Percentiles rank a stretch among this genome's conserved stretches.
Evolutionary conservation across 2,797 vertebrate genomes (phyloP).

Genomic region (Masticophis lateralis): DNA sequence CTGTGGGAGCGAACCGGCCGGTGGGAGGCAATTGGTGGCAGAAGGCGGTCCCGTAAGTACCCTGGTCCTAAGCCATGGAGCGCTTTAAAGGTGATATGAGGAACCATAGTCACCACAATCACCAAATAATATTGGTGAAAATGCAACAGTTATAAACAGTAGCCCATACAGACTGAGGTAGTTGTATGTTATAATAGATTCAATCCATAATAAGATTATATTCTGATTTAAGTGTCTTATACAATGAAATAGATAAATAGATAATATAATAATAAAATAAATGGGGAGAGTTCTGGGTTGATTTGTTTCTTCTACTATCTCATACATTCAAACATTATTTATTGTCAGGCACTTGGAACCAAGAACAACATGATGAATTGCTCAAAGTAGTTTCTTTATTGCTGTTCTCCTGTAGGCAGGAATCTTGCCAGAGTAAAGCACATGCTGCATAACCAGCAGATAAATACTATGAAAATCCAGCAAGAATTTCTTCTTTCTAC

Average conservation of each 20-base stretch:
- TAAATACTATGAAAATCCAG: not conserved
- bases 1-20: too few relatives aligned
- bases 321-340: not conserved
- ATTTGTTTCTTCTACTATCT: not conserved
- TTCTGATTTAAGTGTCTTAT: not conserved
- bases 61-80: too few relatives aligned
- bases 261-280: not conserved
- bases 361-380: not conserved
- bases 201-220: not conserved
- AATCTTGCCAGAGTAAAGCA: not conserved
- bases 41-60: too few relatives aligned
- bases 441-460: not conserved
- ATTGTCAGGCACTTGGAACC: not conserved
- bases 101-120: not conserved
- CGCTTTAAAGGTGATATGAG: too few relatives aligned
- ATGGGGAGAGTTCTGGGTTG: not conserved
- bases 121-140: not conserved
- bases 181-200: not conserved
- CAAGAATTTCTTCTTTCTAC: not conserved
- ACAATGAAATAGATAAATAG: not conserved
- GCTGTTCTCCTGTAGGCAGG: not conserved
- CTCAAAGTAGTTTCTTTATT: not conserved
- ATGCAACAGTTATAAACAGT: not conserved
- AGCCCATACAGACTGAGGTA: not conserved
- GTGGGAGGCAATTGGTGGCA: too few relatives aligned